phyloP scores from a whole-genome alignment of 2,797 vertebrate species.

The Nasua narica region DNA sequence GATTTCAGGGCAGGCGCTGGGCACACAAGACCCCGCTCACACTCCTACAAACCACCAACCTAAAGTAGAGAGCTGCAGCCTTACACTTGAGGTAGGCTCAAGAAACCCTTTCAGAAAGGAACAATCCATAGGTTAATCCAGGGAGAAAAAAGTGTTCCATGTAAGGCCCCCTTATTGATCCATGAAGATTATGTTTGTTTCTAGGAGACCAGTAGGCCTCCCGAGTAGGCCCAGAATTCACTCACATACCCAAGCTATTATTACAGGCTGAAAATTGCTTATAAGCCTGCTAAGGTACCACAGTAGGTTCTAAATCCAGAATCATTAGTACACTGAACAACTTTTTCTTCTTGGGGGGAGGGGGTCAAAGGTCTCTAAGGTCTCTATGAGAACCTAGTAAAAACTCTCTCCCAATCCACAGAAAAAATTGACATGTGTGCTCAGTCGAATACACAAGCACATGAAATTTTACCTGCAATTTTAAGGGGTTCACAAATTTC shows the following conservation, averaged over 20 bases:
- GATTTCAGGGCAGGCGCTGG: slow-evolving; percentile 1
- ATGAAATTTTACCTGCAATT: not conserved
- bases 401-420: not conserved
- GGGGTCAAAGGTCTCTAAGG: not conserved
- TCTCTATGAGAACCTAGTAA: not conserved
- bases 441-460: not conserved
- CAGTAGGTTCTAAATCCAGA: not conserved
- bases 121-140: not conserved
- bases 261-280: not conserved
- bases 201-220: not conserved
- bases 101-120: not conserved
- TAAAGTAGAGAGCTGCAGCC: not conserved
- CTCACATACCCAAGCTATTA: not conserved
- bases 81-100: not conserved
- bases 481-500: slow-evolving; percentile 6
- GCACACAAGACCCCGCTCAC: not conserved
- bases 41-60: not conserved
- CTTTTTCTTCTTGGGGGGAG: not conserved
- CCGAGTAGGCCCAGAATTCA: not conserved
- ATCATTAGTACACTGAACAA: not conserved
- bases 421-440: not conserved
- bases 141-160: not conserved
- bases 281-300: not conserved
- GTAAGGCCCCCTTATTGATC: not conserved
- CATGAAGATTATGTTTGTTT: not conserved